A percentile compares a stretch with the other conserved stretches of the same genome.
phyloP scores from a whole-genome alignment of 2,888 invertebrate genomes.

The Troilus luridus region DNA sequence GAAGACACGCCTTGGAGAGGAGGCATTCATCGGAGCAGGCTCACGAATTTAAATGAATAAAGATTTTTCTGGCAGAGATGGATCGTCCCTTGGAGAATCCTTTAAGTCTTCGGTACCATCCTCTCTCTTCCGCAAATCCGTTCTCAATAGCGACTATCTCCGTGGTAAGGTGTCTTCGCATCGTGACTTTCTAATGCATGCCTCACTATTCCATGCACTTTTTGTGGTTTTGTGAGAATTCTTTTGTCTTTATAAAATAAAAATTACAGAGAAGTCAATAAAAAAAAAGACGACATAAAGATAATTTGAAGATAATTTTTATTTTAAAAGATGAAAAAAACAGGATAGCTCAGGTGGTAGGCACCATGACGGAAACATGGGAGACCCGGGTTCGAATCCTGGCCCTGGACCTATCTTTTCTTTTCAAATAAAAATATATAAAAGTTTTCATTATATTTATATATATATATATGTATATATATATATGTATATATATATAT shows the following conservation, averaged over 20 bases:
- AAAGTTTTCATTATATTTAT: too few relatives aligned
- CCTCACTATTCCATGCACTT: not conserved
- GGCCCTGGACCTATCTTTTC: too few relatives aligned
- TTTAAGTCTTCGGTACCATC: not conserved
- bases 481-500: too few relatives aligned
- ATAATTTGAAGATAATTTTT: too few relatives aligned
- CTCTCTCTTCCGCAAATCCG: slow-evolving; percentile 43
- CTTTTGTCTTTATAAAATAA: not conserved
- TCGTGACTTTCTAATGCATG: slow-evolving; percentile 46
- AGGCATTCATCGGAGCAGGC: slow-evolving; percentile 17
- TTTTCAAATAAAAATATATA: too few relatives aligned
- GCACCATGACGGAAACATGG: too few relatives aligned
- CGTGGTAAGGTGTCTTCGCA: not conserved
- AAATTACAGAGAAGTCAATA: not conserved
- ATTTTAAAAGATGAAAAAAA: too few relatives aligned
- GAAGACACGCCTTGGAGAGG: slow-evolving; percentile 19
- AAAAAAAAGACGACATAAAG: too few relatives aligned
- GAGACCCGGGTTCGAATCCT: too few relatives aligned
- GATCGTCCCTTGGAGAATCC: slow-evolving; percentile 29
- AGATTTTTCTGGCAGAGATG: slow-evolving; percentile 48
- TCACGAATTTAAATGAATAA: slow-evolving; percentile 45
- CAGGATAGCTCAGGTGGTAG: too few relatives aligned
- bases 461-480: too few relatives aligned
- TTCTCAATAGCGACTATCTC: slow-evolving; percentile 40
- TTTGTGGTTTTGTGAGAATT: slow-evolving; percentile 4